Percentiles rank a stretch among this genome's conserved stretches.
Evolutionary conservation across 2,113 vertebrate genomes (phyloP).

Genomic region (Dipodomys merriami): DNA sequence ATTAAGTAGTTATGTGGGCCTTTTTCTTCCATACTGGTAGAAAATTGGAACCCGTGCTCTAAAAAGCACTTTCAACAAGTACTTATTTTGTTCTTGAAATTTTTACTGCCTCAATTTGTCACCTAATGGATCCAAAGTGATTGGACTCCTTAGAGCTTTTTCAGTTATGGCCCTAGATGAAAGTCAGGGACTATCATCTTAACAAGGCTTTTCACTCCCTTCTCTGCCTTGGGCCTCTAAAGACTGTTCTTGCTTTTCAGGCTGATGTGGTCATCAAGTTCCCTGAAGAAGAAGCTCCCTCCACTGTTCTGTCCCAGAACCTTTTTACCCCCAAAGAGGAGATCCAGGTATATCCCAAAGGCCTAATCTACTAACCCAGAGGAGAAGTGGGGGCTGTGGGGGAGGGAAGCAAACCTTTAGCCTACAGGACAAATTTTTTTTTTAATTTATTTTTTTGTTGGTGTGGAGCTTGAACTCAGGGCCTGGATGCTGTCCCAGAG

Average conservation of each 20-base stretch:
- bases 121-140: conserved; percentile 37
- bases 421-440: no score
- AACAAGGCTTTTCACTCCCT: not conserved
- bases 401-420: no score
- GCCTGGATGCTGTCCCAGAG: no score
- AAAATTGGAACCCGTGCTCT: conserved; percentile 63
- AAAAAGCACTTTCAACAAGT: conserved; percentile 63
- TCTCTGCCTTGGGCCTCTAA: not conserved
- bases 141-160: conserved; percentile 11
- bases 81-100: conserved; percentile 60
- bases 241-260: conserved; percentile 81
- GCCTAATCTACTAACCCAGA: not conserved
- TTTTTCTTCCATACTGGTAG: conserved; percentile 25
- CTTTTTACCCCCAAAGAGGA: conserved; percentile 97
- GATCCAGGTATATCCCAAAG: conserved; percentile 91
- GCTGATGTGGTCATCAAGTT: conserved; percentile 97
- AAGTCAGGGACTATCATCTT: not conserved
- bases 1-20: conserved; percentile 49
- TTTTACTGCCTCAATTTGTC: conserved; percentile 30
- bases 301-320: conserved; percentile 92
- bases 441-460: no score
- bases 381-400: no score
- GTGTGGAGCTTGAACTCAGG: no score
- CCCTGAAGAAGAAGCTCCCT: conserved; percentile 95
- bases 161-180: not conserved